Evolutionary conservation across 2,113 vertebrate species (phyloP).

Genomic region (Phrynosoma platyrhinos): DNA sequence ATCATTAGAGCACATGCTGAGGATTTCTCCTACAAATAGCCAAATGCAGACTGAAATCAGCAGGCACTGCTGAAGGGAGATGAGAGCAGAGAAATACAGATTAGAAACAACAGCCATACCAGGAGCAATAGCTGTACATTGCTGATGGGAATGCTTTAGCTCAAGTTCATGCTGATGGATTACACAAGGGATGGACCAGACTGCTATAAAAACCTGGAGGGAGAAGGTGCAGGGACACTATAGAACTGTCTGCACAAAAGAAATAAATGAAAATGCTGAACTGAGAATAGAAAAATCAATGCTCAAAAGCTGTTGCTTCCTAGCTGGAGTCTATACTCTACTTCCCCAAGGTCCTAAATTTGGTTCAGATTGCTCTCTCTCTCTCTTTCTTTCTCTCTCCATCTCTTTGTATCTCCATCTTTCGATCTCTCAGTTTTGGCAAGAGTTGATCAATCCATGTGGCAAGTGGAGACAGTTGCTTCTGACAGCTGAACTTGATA

Average conservation of each 20-base stretch:
- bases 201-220: not conserved
- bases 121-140: not conserved
- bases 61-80: not conserved
- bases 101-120: not conserved
- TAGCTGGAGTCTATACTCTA: not conserved
- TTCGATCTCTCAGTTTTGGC: not conserved
- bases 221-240: not conserved
- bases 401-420: too few relatives aligned
- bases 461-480: not conserved
- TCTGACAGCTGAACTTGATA: not conserved
- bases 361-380: not conserved
- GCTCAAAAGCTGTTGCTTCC: not conserved
- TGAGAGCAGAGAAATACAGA: conserved; percentile 24
- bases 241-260: not conserved
- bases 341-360: not conserved
- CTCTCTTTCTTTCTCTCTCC: too few relatives aligned
- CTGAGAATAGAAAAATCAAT: not conserved
- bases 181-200: accelerated
- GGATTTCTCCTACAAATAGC: not conserved
- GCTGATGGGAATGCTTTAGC: not conserved
- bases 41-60: conserved; percentile 41
- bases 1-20: conserved; percentile 5
- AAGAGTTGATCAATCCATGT: not conserved
- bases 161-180: not conserved
- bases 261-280: not conserved